Evolutionary conservation across 2,113 vertebrate species (phyloP).

Genomic region (Pantherophis guttatus): DNA sequence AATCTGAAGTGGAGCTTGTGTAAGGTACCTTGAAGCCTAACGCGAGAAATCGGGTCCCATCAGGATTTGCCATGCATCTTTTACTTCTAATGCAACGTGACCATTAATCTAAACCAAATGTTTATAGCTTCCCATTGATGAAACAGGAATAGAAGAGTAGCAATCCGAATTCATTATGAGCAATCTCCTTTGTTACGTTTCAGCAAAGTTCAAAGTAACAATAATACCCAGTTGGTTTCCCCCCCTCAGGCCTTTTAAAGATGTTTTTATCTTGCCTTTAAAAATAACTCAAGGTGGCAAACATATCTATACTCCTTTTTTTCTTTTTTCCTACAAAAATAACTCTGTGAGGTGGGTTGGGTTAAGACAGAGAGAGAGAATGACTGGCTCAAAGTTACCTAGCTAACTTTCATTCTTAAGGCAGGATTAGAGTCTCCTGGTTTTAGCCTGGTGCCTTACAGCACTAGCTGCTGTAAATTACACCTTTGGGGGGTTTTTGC

Average conservation of each 20-base stretch:
- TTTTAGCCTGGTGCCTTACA: background rate
- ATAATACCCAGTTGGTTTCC: slow-evolving; percentile 3
- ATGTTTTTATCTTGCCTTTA: background rate
- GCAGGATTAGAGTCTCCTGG: background rate
- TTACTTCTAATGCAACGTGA: slow-evolving; percentile 39
- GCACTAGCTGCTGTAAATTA: background rate
- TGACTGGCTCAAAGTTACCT: background rate
- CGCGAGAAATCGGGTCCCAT: slow-evolving; percentile 32
- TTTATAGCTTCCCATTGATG: slow-evolving; percentile 14
- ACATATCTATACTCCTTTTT: background rate
- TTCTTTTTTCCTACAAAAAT: background rate
- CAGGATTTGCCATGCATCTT: slow-evolving; percentile 39
- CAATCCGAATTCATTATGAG: slow-evolving; percentile 1
- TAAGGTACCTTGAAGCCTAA: slow-evolving; percentile 42
- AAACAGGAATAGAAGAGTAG: slow-evolving; percentile 30
- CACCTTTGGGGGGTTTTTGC: background rate
- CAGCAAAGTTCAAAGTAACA: background rate
- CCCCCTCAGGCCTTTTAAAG: background rate
- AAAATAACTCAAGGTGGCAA: background rate
- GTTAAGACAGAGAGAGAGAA: background rate
- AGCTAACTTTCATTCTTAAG: background rate
- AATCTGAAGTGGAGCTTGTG: slow-evolving; percentile 61
- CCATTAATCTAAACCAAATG: slow-evolving; percentile 15
- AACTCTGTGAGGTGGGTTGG: background rate
- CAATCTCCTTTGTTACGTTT: background rate